Conservation (phyloP, 2,888 invertebrate genomes). For the Ceramica pisi region DNA sequence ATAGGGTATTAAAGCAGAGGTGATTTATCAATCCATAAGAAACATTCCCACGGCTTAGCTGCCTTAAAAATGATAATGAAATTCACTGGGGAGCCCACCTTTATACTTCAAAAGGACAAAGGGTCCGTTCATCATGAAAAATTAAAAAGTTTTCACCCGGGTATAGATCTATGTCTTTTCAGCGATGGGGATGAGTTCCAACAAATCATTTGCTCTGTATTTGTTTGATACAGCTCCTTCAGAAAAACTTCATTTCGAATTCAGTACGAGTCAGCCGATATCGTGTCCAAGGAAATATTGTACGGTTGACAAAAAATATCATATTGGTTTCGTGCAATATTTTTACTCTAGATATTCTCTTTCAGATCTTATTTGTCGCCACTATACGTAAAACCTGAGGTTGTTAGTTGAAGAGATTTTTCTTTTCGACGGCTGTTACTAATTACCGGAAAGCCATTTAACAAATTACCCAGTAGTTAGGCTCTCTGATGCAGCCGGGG, state of each 20-base stretch:
- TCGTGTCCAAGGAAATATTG: conserved; percentile 18
- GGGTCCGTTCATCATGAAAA: conserved; percentile 6
- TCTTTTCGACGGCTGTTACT: neutral
- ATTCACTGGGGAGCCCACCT: neutral
- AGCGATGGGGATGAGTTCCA: neutral
- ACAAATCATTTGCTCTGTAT: conserved; percentile 5
- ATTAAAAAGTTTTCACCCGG: neutral
- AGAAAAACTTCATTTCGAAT: conserved; percentile 23
- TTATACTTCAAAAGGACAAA: conserved; percentile 14
- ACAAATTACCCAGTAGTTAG: neutral
- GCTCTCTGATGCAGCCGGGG: no score
- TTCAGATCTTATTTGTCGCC: neutral
- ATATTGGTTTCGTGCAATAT: conserved; percentile 13
- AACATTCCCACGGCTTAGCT: neutral
- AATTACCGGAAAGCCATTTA: neutral
- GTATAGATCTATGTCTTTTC: neutral
- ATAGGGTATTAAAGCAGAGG: neutral
- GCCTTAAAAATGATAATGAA: conserved; percentile 12
- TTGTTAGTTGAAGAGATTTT: neutral
- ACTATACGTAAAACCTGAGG: neutral
- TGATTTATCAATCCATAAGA: conserved; percentile 6
- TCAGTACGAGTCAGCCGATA: conserved; percentile 10
- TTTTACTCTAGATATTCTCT: conserved; percentile 8
- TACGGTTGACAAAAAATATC: conserved; percentile 19
- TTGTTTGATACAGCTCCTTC: neutral